Evolutionary conservation across 2,888 invertebrate genomes (phyloP), one percentile per base, ranked within the genome.

Genomic region (Cyclophora punctaria): DNA sequence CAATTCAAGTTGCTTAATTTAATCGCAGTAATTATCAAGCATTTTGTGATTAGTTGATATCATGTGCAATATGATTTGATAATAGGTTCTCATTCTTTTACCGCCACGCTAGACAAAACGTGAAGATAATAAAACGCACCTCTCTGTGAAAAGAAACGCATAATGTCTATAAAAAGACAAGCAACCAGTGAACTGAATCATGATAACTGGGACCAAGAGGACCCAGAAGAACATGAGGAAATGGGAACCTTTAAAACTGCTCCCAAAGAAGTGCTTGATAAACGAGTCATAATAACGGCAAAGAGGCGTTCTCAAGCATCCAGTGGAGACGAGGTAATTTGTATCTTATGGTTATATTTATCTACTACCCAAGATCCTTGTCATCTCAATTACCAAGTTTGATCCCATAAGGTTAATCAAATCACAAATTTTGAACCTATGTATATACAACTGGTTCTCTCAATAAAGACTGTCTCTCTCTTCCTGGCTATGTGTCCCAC

Each of bases 161-260:
- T 53, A 49, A 95, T 95, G 95, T 90, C 94, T 63, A 76, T 80
- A 48, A 97, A 97, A 85, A 90, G 97, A 57, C 81, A 87, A 62
- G 95, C 96, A 35, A 90, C 92, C 3, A 90, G 90, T 34, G 93
- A 96, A 51, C 79, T 97, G 58, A 96, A 94, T 79, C 94, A 94
- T 67, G 93, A 94, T 6, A 96, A 96, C 75, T 96, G 96, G 96
- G 92, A 96, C 72, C 83, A 91, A 53, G 95, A 95, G 50, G 94
- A 95, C 2, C 92, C 92, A 47, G 62, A 91, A 48, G 80, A 78
- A 47, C 69, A 73, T 34, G 95, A 96, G 71, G 93, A 95, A 64
- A 91, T 92, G 59, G 96, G 96, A 5, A 90, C 87, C 41, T 96
- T 96, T 75, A 85, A 89, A 62, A 77, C 82, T 63, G 92, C 92